Evolutionary conservation across 2,888 invertebrate genomes (phyloP), one percentile per base, ranked within the genome.

Genomic region (Netelia fuscicornis): DNA sequence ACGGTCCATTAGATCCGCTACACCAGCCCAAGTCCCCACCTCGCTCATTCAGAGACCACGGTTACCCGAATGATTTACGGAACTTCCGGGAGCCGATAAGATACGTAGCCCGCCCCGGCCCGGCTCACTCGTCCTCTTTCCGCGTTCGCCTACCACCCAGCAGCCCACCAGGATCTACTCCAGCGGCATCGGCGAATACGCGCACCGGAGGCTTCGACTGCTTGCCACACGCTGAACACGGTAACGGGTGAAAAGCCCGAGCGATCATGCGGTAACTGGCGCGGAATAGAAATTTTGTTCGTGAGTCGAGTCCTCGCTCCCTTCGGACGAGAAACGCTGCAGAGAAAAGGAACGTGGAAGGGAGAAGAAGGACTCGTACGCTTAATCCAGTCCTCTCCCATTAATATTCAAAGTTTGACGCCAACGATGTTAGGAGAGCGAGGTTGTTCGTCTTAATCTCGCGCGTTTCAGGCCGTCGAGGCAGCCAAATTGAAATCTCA

Each of bases 71-170:
- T 91, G 90, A 91, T 91, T 90, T 90, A 91, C 87, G 86, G 88
- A 90, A 89, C 90, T 89, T 90, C 84, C 89, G 89, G 88, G 88
- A 84, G 85, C 89, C 90, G 90, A 91, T 90, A 91, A 91, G 91
- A 90, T 90, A 90, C 88, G 81, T 85, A 86, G 42, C 20, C 74
- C 62, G 67, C 81, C 78, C 68, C 74, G 54, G 74, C 75, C 56
- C 20, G n/a, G 9, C 56, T 20, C 56, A 6, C 17, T 20, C 58
- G 9, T 58, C 58, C 48, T 30, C 58, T 56, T 65, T 48, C 58
- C 17, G 37, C 74, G 37, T 58, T 17, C 52, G 20, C 62, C 44
- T 42, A 60, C 70, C 70, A 64, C 58, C n/a, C 71, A 56, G 20
- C 20, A 20, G 20, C 20, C 71, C 58, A 56, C 58, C 52, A 68